These are phyloP conservation scores for Drosophila mojavensis DNA, from an alignment of 1,140 invertebrate genomes.

Conservation along the genomic window DNA sequence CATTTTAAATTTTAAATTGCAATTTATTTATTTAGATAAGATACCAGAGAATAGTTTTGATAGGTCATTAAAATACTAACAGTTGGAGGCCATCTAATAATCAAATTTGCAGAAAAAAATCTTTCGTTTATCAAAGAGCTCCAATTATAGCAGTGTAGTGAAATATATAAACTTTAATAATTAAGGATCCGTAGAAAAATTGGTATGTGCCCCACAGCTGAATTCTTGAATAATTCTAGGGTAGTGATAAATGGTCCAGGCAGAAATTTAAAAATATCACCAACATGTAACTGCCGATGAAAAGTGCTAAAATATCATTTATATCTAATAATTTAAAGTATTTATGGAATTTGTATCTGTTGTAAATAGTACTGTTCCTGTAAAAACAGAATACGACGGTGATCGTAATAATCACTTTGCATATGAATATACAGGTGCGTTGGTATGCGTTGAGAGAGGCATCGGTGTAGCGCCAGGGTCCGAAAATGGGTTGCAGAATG, in stretches of 20 bases:
- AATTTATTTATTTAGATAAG: too few relatives aligned
- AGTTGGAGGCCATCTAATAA: too few relatives aligned
- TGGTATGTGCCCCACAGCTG: too few relatives aligned
- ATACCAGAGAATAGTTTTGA: too few relatives aligned
- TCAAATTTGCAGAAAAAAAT: too few relatives aligned
- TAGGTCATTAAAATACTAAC: too few relatives aligned
- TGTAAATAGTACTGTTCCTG: neutral
- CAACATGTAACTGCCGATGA: constrained; percentile 8
- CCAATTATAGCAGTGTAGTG: too few relatives aligned
- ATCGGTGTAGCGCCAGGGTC: constrained; percentile 25
- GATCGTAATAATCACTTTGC: constrained; percentile 21
- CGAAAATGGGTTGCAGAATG: constrained; percentile 35
- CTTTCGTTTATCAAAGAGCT: too few relatives aligned
- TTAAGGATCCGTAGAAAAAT: too few relatives aligned
- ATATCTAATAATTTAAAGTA: neutral
- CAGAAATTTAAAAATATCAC: constrained; percentile 3
- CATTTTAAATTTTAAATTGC: too few relatives aligned
- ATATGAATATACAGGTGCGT: constrained; percentile 32
- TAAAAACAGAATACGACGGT: constrained; percentile 20
- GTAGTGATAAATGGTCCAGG: neutral
- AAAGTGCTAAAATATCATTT: neutral
- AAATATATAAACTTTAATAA: too few relatives aligned
- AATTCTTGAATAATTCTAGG: too few relatives aligned
- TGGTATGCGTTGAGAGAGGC: constrained; percentile 14
- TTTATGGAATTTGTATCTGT: constrained; percentile 1